Evolutionary conservation across 2,113 vertebrate species (phyloP).

Genomic region (Henicopernis longicauda): DNA sequence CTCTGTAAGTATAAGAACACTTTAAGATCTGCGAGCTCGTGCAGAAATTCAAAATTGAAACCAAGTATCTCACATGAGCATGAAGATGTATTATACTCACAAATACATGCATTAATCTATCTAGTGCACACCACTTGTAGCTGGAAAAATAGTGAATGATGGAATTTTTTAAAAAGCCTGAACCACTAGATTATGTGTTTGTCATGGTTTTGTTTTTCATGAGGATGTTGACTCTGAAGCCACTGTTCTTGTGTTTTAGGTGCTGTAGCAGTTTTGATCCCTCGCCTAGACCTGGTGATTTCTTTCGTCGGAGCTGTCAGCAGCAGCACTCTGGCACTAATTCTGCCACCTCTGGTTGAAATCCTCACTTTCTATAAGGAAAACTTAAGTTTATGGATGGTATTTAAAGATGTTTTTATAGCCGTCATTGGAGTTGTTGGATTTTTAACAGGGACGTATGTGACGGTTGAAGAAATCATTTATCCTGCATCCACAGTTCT

Average conservation of each 20-base stretch:
- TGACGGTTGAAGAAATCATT: constrained; percentile 83
- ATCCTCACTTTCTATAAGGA: constrained; percentile 81
- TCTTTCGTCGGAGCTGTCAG: constrained; percentile 84
- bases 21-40: not conserved
- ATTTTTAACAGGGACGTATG: constrained; percentile 84
- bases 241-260: constrained; percentile 50
- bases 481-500: constrained; percentile 56
- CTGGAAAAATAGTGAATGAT: not conserved
- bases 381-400: constrained; percentile 63
- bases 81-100: not conserved
- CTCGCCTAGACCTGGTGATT: constrained; percentile 86
- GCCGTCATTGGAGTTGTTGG: constrained; percentile 79
- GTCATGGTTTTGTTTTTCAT: not conserved
- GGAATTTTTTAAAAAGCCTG: not conserved
- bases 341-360: constrained; percentile 85
- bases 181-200: not conserved
- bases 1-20: not conserved
- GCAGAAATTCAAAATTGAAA: not conserved
- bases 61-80: not conserved
- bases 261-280: constrained; percentile 78
- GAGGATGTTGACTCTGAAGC: not conserved
- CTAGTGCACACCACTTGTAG: not conserved
- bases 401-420: constrained; percentile 81
- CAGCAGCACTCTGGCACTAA: constrained; percentile 85
- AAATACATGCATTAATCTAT: not conserved